Evolutionary conservation across 2,113 vertebrate genomes (phyloP), one percentile per base, ranked within the genome.

Genomic region (Solea senegalensis): DNA sequence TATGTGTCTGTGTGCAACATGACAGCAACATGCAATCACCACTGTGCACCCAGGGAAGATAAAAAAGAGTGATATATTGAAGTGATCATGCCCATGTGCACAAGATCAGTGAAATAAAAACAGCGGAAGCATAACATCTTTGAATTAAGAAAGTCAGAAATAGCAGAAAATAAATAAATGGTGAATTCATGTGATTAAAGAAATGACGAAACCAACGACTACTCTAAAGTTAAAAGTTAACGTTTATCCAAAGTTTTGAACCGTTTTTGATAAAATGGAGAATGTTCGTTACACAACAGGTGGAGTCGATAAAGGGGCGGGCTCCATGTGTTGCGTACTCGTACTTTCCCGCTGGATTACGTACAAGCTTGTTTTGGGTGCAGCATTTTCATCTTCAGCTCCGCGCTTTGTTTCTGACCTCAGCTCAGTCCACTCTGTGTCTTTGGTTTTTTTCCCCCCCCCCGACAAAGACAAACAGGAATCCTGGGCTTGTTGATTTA

Each of bases 401-500:
- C 69, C 15, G 13, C 66, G 75, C 78, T 71, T 88, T 83, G 72
- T 84, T 65, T 69, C 61, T 88, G 88, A 91, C 88, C 86, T 81
- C 68, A 43, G 53, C 84, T 78, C 69, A 70, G 76, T 80, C 81
- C 59, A n/a, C 69, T 69, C 40, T 59, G 58, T 84, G 81, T 76
- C 76, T 90, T 88, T 83, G 85, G 83, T 90, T 83, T 92, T 90
- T 21, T 21, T 21, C 1, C 21, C 83, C 12, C 1, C 21, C 83
- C 12, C 34, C 83, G 83, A 92, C 90, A 93, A 91, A 93, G 79
- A 78, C 89, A 88, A 88, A 82, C 84, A 86, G 85, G 87, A 90
- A 90, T 91, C 91, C 80, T 72, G 58, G 77, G 84, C 89, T 90
- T 93, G 90, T 93, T 92, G 88, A 82, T 90, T 85, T 86, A 89